Evolutionary conservation across 2,113 vertebrate species (phyloP).

Genomic region (Fregata magnificens): DNA sequence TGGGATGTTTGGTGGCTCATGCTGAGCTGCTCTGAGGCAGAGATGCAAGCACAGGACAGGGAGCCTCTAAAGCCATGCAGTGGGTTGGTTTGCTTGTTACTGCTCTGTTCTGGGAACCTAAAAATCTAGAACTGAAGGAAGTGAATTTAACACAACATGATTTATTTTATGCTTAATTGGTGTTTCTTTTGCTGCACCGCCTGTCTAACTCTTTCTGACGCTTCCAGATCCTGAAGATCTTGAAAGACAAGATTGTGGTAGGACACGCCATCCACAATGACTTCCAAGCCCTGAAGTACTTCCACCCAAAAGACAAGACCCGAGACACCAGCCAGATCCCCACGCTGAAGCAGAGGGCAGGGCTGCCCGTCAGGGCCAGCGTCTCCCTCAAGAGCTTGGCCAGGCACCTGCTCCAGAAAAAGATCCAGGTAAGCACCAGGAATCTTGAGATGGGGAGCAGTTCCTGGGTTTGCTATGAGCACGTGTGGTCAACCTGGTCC

Average conservation of each 20-base stretch:
- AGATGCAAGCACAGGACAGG: background rate
- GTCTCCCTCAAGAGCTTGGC: constrained; percentile 85
- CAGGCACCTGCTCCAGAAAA: constrained; percentile 79
- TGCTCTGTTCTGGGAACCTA: background rate
- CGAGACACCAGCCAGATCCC: constrained; percentile 83
- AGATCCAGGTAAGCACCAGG: constrained; percentile 86
- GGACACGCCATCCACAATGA: constrained; percentile 91
- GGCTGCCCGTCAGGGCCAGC: constrained; percentile 8
- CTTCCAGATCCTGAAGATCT: constrained; percentile 82
- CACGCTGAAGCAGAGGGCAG: constrained; percentile 70
- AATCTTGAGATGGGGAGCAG: background rate
- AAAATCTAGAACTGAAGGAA: background rate
- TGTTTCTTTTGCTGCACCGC: background rate
- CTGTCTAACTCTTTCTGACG: background rate
- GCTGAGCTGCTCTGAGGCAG: background rate
- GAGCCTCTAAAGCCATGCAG: background rate
- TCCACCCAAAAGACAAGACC: constrained; percentile 79
- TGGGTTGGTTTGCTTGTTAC: background rate
- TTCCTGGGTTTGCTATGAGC: background rate
- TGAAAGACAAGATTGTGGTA: constrained; percentile 88
- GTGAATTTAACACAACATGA: background rate
- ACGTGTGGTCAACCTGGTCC: background rate
- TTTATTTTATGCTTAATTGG: background rate
- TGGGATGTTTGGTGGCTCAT: background rate
- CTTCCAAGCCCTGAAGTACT: constrained; percentile 83